These are phyloP conservation scores for Podabrus alpinus DNA, from an alignment of 2,888 invertebrate genomes.

Conservation along the genomic window DNA sequence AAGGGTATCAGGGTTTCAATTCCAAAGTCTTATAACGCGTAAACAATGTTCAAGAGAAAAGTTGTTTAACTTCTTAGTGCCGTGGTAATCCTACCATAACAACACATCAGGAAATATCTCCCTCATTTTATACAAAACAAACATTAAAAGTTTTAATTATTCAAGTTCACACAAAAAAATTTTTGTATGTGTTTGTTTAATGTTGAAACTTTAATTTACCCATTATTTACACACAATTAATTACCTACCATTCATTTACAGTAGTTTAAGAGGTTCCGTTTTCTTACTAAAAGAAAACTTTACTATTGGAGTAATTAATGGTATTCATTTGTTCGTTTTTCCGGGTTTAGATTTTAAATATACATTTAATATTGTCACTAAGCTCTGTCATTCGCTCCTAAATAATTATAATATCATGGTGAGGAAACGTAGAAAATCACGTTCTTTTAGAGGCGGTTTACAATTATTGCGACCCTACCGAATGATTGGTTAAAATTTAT, in stretches of 20 bases:
- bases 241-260: neutral
- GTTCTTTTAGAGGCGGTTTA: neutral
- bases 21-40: neutral
- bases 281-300: neutral
- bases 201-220: neutral
- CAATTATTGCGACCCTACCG: neutral
- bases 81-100: neutral
- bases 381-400: neutral
- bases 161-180: neutral
- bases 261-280: neutral
- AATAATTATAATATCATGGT: neutral
- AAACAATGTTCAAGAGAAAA: neutral
- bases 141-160: neutral
- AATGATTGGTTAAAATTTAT: neutral
- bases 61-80: neutral
- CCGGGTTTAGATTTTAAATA: too few species aligned
- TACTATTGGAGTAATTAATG: neutral
- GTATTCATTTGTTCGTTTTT: neutral
- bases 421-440: neutral
- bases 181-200: neutral
- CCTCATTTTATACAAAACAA: neutral
- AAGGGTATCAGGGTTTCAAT: neutral
- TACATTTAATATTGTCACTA: too few species aligned
- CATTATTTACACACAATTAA: neutral
- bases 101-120: neutral